Percentiles rank a stretch among this genome's conserved stretches.
Evolutionary conservation across 2,888 invertebrate species (phyloP).

Genomic region (Platycheirus albimanus): DNA sequence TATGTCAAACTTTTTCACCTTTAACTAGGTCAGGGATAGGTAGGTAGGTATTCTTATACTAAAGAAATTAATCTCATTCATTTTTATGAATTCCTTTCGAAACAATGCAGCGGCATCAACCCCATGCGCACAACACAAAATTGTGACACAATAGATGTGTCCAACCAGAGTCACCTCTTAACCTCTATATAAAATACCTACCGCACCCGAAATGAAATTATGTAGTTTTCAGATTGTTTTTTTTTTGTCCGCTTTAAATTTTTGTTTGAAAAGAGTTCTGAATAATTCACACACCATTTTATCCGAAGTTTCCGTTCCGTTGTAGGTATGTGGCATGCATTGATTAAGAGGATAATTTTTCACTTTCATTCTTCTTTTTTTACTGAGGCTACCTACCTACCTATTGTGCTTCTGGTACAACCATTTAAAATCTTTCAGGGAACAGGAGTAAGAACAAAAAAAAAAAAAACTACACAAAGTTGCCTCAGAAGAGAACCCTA

Average conservation of each 20-base stretch:
- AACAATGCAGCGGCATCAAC: conserved; percentile 53
- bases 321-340: conserved; percentile 59
- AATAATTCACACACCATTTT: conserved; percentile 64
- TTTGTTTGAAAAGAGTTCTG: conserved; percentile 44
- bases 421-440: conserved; percentile 40
- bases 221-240: conserved; percentile 20
- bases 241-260: not conserved
- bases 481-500: conserved; percentile 25
- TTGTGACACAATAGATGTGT: conserved; percentile 54
- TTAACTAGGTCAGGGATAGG: conserved; percentile 37
- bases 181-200: conserved; percentile 42
- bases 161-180: conserved; percentile 59
- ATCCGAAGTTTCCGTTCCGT: conserved; percentile 48
- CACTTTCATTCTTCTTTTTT: conserved; percentile 43
- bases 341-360: conserved; percentile 74
- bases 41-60: not conserved
- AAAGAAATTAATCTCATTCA: conserved; percentile 31
- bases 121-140: conserved; percentile 31
- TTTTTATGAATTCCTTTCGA: conserved; percentile 20
- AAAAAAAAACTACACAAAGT: conserved; percentile 39
- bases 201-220: conserved; percentile 43
- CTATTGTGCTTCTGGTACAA: conserved; percentile 67
- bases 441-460: not conserved
- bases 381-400: conserved; percentile 18
- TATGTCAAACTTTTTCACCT: conserved; percentile 25